phyloP scores from a whole-genome alignment of 2,797 vertebrate species.

The Peromyscus eremicus region DNA sequence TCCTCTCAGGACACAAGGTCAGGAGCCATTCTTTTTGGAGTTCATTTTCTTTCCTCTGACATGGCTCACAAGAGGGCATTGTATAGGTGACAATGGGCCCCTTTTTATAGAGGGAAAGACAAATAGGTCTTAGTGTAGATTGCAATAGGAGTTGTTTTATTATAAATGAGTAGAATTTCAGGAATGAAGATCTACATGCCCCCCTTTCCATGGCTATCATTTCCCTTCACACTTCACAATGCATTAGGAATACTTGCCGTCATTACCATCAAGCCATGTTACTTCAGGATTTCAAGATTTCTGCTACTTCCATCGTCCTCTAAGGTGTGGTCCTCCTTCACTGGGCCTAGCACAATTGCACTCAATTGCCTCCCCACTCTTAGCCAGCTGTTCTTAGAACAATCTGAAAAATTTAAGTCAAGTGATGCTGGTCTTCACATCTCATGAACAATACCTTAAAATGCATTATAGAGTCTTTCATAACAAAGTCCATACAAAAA shows the following conservation, averaged over 20 bases:
- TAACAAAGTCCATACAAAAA: neutral
- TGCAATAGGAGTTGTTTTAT: neutral
- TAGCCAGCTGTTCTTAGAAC: neutral
- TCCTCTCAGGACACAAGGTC: neutral
- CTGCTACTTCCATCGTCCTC: no score
- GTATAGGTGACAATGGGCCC: neutral
- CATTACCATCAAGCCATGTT: neutral
- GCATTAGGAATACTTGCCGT: neutral
- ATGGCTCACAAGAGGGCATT: neutral
- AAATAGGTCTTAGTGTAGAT: neutral
- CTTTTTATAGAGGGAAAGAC: neutral
- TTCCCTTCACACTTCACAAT: neutral
- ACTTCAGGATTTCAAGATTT: neutral
- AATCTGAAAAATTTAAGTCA: neutral
- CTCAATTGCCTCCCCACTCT: neutral
- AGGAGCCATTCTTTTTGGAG: neutral
- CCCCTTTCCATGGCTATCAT: neutral
- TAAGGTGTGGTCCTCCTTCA: neutral
- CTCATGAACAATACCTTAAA: neutral
- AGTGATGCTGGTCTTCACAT: neutral
- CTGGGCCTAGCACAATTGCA: neutral
- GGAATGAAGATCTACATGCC: neutral
- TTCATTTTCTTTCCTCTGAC: neutral
- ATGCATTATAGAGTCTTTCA: neutral
- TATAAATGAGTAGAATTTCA: conserved; percentile 8